Base-by-base conservation (phyloP, 92 coral and sea anemone genomes). In the Plumapathes pennacea region DNA sequence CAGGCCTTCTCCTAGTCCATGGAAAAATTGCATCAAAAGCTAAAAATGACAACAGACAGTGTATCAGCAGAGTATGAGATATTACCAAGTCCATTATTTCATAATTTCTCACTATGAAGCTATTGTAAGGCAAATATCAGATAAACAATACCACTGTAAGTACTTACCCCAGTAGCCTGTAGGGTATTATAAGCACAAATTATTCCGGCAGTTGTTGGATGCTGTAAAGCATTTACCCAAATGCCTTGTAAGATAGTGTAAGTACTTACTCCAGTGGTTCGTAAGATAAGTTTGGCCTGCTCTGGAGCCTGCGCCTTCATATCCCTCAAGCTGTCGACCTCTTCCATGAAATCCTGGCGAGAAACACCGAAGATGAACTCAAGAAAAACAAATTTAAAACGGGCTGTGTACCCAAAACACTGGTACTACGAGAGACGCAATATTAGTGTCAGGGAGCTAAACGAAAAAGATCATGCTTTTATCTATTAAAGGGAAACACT, bases 1-100 rank as follows among this genome's bases (percentile, higher is more conserved):
- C 14, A 86, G 37, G 34, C 89, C 95, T 8, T 60, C 32, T 4
- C 78, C 85, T 20, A 52, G 54, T 2, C 78, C 82, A 36, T 83
- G 72, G 54, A 86, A 86, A 57, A 83, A 82, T 75, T 83, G 56
- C 86, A 86, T 86, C 43, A 82, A 50, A 46, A 65, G 57, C 95
- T 86, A 18, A 51, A 2, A 12, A 25, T 11, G 10, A 50, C 11
- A 4, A 38, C 17, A 18, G 40, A 2, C 29, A 10, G 23, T 27
- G 27, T 4, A 3, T 0, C 17, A 17, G 26, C 28, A 34, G 23
- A 10, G 10, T 0, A 1, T 0, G 24, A 54, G 10, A 8, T 7
- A 2, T 19, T 26, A 13, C 17, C 32, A 47, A 2, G 28, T 14
- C 26, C 34, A 50, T 17, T 23, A 3, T 0, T 23, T 0, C 10